Evolutionary conservation across 2,797 vertebrate species (phyloP), one percentile per base, ranked within the genome.

Genomic region (Echeneis naucrates): DNA sequence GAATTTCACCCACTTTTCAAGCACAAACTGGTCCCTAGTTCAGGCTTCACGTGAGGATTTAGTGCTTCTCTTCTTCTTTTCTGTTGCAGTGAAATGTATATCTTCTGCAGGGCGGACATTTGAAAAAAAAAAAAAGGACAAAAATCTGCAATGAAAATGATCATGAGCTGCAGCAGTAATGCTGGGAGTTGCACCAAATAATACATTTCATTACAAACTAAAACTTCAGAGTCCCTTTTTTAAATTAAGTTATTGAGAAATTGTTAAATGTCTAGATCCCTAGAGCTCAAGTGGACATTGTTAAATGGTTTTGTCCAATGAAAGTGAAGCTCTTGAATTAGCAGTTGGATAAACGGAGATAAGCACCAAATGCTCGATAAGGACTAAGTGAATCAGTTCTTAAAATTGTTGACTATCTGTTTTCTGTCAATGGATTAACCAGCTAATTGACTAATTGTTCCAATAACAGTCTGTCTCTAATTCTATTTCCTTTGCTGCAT

Each of bases 201-300:
- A 64, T 59, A 32, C 24, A 47, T 72, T 58, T 55, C 21, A 56
- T 42, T 16, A 16, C 35, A 14, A 44, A 47, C 48, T 24, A 27
- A 42, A 38, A 27, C 54, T 30, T 40, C 2, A 1, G 47, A 51
- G 17, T 14, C 50, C 5, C 1, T 38, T 73, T 42, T 59, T n/a
- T 60, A 11, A 57, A 8, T 65, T 2, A 26, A 52, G 30, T n/a
- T 23, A 62, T 56, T 27, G 1, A n/a, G n/a, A n/a, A n/a, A n/a
- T n/a, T n/a, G n/a, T n/a, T 3, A 51, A 54, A 24, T 61, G 32
- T 40, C 30, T 30, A n/a, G 30, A 2, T 57, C 47, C 38, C 4
- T 13, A 37, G 19, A 68, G 47, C 50, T 65, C 67, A 60, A 51
- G 60, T 57, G 69, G 53, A 67, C 48, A 32, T 69, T 2, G 13